Base-by-base conservation (phyloP, 2,797 vertebrate species). In the Chelidonichthys spinosus region DNA sequence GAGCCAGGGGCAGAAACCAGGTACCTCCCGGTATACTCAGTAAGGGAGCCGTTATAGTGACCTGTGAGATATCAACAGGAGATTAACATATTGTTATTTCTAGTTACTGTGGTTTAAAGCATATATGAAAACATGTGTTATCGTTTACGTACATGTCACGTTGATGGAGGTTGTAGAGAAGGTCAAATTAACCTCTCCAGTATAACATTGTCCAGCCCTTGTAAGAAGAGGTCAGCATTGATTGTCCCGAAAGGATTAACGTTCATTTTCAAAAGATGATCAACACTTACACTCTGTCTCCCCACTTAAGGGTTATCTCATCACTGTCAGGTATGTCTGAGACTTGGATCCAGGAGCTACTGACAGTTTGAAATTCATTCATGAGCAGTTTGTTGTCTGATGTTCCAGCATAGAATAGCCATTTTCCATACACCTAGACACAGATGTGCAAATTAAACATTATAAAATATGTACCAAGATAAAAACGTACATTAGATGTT, bases 1-100 rank as follows among this genome's bases (percentile, higher is more conserved):
- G 89, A 92, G 52, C 84, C 81, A 3, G 81, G 39, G n/a, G 87
- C 90, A 4, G 84, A 71, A 52, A 5, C 11, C 76, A 90, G 58
- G 52, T 79, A 14, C 2, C 14, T 66, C 50, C 81, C 85, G 14
- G 39, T 0, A 39, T 71, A 18, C 1, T 37, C 55, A 35, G 44
- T 4, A 1, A 0, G 6, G 13, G 59, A 6, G 56, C 10, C 9
- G 39, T 81, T 87, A 25, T n/a, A 81, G 15, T 50, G 1, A 76
- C 79, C 89, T 90, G 61, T 53, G 6, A 17, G 5, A 76, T 17
- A 64, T 7, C 58, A 62, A 14, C 9, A 49, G 4, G 72, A 3
- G 5, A 17, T 60, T 33, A 42, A 33, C 4, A 15, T 42, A 25
- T n/a, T 18, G 17, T 43, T 56, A 47, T 32, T 44, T 25, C 5